These are phyloP conservation scores for Cyprinella venusta DNA, from an alignment of 2,797 vertebrate species.

Conservation along the genomic window DNA sequence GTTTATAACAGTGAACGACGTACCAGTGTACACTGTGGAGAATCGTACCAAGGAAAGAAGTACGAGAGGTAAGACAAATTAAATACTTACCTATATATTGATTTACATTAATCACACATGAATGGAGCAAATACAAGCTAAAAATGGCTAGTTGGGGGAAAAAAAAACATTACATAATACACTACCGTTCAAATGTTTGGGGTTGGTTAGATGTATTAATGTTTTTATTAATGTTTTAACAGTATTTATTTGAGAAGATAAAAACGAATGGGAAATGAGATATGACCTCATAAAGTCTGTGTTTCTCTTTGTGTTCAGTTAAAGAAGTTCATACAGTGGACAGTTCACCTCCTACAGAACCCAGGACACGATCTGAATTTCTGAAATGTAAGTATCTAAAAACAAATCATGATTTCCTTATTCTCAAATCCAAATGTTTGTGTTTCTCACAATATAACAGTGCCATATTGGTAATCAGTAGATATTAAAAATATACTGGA, in stretches of 20 bases:
- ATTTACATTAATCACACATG: background rate
- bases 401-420: background rate
- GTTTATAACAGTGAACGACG: constrained; percentile 76
- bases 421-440: background rate
- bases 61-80: constrained; percentile 74
- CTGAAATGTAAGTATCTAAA: constrained; percentile 75
- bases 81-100: background rate
- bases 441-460: background rate
- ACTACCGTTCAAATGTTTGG: background rate
- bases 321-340: constrained; percentile 77
- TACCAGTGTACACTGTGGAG: constrained; percentile 81
- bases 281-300: background rate
- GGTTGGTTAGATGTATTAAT: background rate
- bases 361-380: constrained; percentile 77
- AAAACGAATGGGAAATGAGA: no score
- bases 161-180: background rate
- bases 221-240: background rate
- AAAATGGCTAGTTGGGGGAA: background rate
- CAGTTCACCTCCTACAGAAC: constrained; percentile 72
- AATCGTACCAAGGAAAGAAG: constrained; percentile 77
- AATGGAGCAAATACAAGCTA: background rate
- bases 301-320: constrained; percentile 59
- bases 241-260: background rate
- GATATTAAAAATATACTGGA: background rate
- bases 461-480: background rate